Conservation (phyloP, 2,888 invertebrate genomes). For the Helleia helle region DNA sequence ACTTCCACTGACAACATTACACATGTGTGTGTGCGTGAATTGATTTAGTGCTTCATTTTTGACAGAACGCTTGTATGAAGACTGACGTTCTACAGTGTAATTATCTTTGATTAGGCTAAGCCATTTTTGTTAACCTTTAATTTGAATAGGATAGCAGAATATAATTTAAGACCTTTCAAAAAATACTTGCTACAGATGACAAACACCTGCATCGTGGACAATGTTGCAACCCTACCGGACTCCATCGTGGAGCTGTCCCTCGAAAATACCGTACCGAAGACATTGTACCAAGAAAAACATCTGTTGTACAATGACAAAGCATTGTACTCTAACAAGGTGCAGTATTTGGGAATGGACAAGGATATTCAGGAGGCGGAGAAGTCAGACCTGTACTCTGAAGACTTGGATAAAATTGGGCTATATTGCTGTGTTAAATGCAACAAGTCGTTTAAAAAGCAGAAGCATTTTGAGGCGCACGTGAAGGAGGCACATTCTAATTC, state of each 20-base stretch:
- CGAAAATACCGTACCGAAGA: slow-evolving; percentile 58
- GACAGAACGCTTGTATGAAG: no score
- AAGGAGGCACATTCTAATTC: slow-evolving; percentile 66
- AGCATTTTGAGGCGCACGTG: slow-evolving; percentile 76
- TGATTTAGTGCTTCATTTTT: no score
- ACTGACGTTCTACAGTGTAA: no score
- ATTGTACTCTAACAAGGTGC: slow-evolving; percentile 45
- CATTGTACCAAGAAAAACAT: slow-evolving; percentile 62
- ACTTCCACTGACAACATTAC: no score
- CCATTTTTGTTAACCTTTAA: no score
- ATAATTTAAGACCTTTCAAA: no score
- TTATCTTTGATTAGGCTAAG: no score
- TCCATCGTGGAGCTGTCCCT: slow-evolving; percentile 63
- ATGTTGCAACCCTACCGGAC: slow-evolving; percentile 54
- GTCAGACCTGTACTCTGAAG: slow-evolving; percentile 41
- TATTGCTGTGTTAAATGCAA: slow-evolving; percentile 57
- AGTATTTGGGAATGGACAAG: slow-evolving; percentile 55
- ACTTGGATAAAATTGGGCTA: slow-evolving; percentile 44
- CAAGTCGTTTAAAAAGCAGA: slow-evolving; percentile 77
- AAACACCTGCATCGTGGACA: slow-evolving; percentile 61
- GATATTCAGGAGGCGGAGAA: slow-evolving; percentile 37
- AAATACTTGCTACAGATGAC: slow-evolving; percentile 58
- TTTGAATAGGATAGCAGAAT: no score
- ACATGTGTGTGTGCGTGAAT: no score
- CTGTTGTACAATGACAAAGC: slow-evolving; percentile 53